phyloP scores from a whole-genome alignment of 2,888 invertebrate species.

The Hipparchia sbordonii region DNA sequence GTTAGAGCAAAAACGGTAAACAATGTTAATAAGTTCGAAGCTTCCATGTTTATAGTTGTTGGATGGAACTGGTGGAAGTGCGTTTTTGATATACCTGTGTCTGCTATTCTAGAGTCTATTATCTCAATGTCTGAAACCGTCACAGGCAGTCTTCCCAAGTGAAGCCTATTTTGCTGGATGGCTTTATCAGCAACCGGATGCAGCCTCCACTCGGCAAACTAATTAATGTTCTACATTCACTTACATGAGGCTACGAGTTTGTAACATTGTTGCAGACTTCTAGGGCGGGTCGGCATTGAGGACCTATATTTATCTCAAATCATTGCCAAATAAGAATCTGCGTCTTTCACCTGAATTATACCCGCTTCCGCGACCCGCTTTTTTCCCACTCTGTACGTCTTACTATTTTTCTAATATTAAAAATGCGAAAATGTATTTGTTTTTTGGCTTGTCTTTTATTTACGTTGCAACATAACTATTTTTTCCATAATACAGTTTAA shows the following conservation, averaged over 20 bases:
- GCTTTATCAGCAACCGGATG: constrained; percentile 38
- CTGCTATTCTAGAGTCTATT: neutral
- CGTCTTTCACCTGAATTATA: neutral
- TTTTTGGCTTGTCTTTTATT: no score
- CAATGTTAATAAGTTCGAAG: no score
- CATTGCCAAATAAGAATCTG: neutral
- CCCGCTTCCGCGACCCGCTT: no score
- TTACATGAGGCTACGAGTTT: neutral
- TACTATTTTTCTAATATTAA: no score
- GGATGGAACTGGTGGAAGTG: no score
- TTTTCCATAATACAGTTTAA: no score
- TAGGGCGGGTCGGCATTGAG: no score
- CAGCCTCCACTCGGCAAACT: constrained; percentile 37
- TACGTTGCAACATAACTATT: no score
- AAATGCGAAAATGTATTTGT: no score
- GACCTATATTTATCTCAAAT: neutral
- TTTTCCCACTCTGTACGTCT: no score
- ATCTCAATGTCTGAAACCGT: constrained; percentile 26
- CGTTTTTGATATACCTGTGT: neutral
- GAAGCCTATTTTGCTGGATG: constrained; percentile 34
- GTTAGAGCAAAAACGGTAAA: no score
- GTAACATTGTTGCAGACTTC: constrained; percentile 4
- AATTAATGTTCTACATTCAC: constrained; percentile 38
- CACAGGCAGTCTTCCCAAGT: constrained; percentile 35
- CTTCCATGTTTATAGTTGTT: no score